These are phyloP conservation scores for Mormyrops attenuatus DNA, from an alignment of 2,797 vertebrate species.

Conservation along the genomic window DNA sequence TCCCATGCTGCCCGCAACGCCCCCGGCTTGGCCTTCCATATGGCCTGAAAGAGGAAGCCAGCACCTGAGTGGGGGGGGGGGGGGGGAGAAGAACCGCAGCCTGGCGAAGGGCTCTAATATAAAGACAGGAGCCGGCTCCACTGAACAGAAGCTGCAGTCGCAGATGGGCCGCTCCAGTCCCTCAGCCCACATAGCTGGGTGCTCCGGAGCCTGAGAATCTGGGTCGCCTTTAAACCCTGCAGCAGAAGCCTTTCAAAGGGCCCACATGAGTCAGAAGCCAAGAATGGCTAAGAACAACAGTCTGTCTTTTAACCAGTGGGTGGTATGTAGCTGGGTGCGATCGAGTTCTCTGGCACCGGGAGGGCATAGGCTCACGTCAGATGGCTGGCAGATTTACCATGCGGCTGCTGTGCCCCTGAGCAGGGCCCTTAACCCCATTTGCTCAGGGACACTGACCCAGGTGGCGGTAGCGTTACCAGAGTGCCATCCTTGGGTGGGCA, in stretches of 20 bases:
- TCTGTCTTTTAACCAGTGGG: neutral
- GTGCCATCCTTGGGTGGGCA: neutral
- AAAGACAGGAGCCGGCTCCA: neutral
- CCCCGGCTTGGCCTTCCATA: slow-evolving; percentile 51
- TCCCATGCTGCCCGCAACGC: slow-evolving; percentile 12
- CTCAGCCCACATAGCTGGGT: slow-evolving; percentile 28
- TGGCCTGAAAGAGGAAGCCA: slow-evolving; percentile 42
- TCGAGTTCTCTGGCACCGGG: neutral
- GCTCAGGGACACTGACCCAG: neutral
- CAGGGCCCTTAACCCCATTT: neutral
- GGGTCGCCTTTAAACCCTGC: slow-evolving; percentile 47
- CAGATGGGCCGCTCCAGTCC: neutral
- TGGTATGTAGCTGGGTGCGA: neutral
- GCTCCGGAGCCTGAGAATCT: slow-evolving; percentile 29
- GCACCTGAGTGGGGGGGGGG: slow-evolving; percentile 24
- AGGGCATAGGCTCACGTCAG: neutral
- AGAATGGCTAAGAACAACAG: neutral
- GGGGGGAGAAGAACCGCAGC: slow-evolving; percentile 27
- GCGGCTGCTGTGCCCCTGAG: neutral
- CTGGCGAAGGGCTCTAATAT: slow-evolving; percentile 10
- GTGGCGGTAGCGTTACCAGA: neutral
- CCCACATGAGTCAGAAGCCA: neutral
- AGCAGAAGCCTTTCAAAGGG: slow-evolving; percentile 34
- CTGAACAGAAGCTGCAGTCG: neutral
- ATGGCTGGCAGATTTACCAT: neutral